Evolutionary conservation across 2,888 invertebrate genomes (phyloP), one percentile per base, ranked within the genome.

Genomic region (Galeopsomyia nigrocyanea): DNA sequence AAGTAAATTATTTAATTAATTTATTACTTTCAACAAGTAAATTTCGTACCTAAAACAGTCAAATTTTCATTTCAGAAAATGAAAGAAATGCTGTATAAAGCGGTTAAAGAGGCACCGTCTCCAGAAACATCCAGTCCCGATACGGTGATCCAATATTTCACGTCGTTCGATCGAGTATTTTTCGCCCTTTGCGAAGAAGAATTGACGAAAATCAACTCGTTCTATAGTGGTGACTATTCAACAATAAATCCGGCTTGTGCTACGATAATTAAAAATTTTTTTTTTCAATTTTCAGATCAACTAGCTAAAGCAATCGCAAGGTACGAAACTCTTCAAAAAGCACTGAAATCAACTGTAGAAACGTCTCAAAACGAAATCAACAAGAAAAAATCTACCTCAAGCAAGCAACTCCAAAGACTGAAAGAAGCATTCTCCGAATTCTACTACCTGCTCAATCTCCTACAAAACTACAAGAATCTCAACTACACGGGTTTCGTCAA

Each of bases 401-500:
- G 90, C 79, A 82, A 87, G 80, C 81, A 89, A 76, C 88, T 0
- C 87, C 88, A 1, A 87, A 93, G 66, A 92, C 95, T 0, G 89
- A 93, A 21, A 89, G 96, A 75, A 97, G 99, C 99, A 0, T 99
- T 98, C 87, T 97, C 97, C 82, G 99, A 99, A 89, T 99, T 98
- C 88, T 99, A 99, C 87, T 89, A 99, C 56, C 97, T 97, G 82
- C 89, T 99, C 63, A 97, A 99, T 80, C 89, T 99, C 17, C 89
- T 99, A 74, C 99, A 99, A 88, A 99, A 99, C 86, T 99, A 98
- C 86, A 98, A 99, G 88, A 98, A 97, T 86, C 89, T 99, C 68
- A 99, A 99, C 88, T 97, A 97, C 83, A 99, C 98, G 3, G 99
- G 99, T 1, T 99, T 99, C 88, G 91, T 99, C 76, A 99, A 99